phyloP scores from a whole-genome alignment of 2,113 vertebrate genomes.

The Bettongia penicillata region DNA sequence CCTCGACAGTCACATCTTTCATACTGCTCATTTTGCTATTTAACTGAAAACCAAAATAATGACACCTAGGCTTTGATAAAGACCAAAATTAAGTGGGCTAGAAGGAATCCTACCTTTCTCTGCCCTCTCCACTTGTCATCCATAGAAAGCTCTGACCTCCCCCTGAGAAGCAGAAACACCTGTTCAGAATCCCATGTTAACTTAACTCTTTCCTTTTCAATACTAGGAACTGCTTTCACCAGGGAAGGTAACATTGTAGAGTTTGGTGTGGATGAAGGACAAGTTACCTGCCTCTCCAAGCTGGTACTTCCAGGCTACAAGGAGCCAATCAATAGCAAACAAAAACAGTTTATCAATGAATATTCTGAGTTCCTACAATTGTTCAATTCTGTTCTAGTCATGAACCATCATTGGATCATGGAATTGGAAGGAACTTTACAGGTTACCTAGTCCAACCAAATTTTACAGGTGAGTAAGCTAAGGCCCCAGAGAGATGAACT shows the following conservation, averaged over 20 bases:
- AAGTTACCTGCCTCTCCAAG: background rate
- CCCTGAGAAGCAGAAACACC: conserved; percentile 29
- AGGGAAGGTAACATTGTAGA: conserved; percentile 42
- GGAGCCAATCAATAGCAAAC: background rate
- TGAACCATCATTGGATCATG: background rate
- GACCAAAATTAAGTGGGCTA: conserved; percentile 40
- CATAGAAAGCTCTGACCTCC: background rate
- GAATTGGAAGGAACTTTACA: background rate
- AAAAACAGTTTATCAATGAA: background rate
- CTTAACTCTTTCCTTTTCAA: conserved; percentile 13
- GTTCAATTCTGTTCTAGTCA: background rate
- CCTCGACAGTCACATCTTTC: background rate
- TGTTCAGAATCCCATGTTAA: background rate
- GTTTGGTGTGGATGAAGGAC: background rate
- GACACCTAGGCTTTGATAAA: conserved; percentile 30
- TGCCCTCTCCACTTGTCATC: conserved; percentile 19
- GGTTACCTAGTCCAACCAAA: background rate
- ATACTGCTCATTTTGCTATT: conserved; percentile 13
- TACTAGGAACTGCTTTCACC: background rate
- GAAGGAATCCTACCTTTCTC: conserved; percentile 39
- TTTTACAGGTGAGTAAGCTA: background rate
- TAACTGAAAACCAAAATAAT: conserved; percentile 49
- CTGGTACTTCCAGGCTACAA: background rate
- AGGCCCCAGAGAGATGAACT: background rate
- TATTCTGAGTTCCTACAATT: background rate